Conservation (phyloP, 2,888 invertebrate genomes). For the Aromia moschata region DNA sequence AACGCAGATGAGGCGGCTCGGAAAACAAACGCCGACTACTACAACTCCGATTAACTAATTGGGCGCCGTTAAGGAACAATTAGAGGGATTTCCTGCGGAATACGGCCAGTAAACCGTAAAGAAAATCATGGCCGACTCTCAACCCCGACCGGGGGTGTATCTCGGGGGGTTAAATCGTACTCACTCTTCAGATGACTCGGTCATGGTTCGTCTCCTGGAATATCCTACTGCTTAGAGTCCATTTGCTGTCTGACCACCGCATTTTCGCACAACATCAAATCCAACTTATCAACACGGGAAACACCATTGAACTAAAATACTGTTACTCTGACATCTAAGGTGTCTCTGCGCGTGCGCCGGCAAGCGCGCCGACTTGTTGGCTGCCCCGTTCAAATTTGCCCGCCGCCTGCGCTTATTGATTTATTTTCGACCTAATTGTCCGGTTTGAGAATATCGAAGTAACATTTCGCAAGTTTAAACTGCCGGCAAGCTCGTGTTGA, state of each 20-base stretch:
- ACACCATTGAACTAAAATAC: slow-evolving; percentile 62
- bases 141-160: slow-evolving; percentile 39
- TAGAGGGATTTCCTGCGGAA: slow-evolving; percentile 39
- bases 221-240: slow-evolving; percentile 81
- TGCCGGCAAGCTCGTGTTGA: no score
- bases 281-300: slow-evolving; percentile 61
- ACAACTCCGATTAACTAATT: slow-evolving; percentile 39
- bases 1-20: slow-evolving; percentile 39
- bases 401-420: slow-evolving; percentile 41
- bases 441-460: slow-evolving; percentile 31
- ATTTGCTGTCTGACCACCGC: slow-evolving; percentile 68
- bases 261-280: slow-evolving; percentile 63
- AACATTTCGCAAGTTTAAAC: no score
- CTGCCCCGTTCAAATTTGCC: slow-evolving; percentile 39
- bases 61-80: slow-evolving; percentile 43
- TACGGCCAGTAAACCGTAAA: slow-evolving; percentile 39
- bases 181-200: slow-evolving; percentile 92
- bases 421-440: slow-evolving; percentile 48
- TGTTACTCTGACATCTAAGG: slow-evolving; percentile 54
- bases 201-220: slow-evolving; percentile 88
- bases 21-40: slow-evolving; percentile 26
- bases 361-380: slow-evolving; percentile 45
- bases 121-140: slow-evolving; percentile 55
- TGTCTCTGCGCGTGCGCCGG: slow-evolving; percentile 46
- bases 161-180: slow-evolving; percentile 60